Base-by-base conservation (phyloP, 2,113 vertebrate genomes). In the Antechinus stuartii region DNA sequence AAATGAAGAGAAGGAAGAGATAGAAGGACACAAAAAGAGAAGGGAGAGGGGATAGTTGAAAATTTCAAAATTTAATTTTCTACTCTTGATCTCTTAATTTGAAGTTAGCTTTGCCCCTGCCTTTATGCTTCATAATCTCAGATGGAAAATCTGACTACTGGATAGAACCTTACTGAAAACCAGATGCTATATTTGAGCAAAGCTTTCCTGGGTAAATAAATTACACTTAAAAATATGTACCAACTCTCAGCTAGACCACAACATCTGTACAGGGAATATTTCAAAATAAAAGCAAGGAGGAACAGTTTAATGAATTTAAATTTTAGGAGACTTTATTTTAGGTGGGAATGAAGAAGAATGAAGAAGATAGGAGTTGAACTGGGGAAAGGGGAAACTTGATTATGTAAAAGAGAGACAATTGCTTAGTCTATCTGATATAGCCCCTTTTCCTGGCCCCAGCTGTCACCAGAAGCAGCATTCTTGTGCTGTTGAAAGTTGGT, bases 61-160 rank as follows among this genome's bases (percentile, higher is more conserved):
- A 92, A 54, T 92, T 24, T 55, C 25, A 90, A 96, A 19, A 47
- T 94, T 96, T 91, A 50, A 95, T 91, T 97, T 92, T 93, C 91
- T 30, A 90, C 89, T 94, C n/a, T n/a, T 91, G 42, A 7, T 42
- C 94, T 94, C 92, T 46, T 90, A 54, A 93, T 95, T 56, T n/a
- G 19, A 96, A 97, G 90, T 94, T 93, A 97, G 90, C 94, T 94
- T 91, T 96, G 95, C 94, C 90, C 46, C 25, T 94, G 61, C 50
- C 30, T 95, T 96, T 95, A 52, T 91, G 90, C 94, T 96, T 97
- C 89, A 89, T 89, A 94, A 97, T 95, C 90, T 95, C 89, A 97
- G 89, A 96, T 94, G 96, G 97, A 98, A 98, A 98, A 92, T 96
- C 91, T 97, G 96, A 98, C 91, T 92, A 93, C 30, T 94, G 94